Evolutionary conservation across 2,113 vertebrate species (phyloP), one percentile per base, ranked within the genome.

Genomic region (Nerophis ophidion): DNA sequence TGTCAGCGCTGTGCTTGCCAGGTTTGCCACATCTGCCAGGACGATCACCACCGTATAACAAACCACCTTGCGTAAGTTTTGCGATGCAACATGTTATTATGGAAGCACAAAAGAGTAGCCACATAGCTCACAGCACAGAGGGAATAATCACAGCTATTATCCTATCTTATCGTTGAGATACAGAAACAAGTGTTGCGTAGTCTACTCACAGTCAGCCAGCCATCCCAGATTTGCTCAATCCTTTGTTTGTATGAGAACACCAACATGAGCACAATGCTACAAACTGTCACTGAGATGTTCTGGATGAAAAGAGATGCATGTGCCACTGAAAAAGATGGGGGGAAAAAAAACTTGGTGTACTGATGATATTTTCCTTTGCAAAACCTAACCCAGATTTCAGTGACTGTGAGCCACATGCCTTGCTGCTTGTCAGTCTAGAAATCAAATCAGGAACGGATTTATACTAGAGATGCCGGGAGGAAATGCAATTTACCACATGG

Each of bases 51-150:
- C 89, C 82, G 86, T 77, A 42, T 87, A 89, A 87, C 88, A 92
- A 86, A 86, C 79, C 85, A 88, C 89, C 89, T 91, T 75, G 68
- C 80, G 75, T 88, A 71, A 90, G 88, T 89, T 87, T 84, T 84
- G 85, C 63, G 86, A 91, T 88, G 87, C 84, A 86, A 92, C 84
- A 89, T 83, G 87, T 90, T 91, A 90, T 87, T 88, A 89, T 78
- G 81, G 82, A 72, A 81, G 84, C 76, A 87, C 71, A 85, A 70
- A 83, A 4, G 36, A 11, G 73, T 69, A 81, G 77, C 64, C 77
- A 74, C 70, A 73, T 40, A 81, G 61, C 74, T 88, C 81, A 86
- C 75, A 71, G 75, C 53, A 70, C 68, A 86, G 65, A 76, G 67
- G 50, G 66, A 42, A 57, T 58, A 48, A 60, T 57, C 40, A 56